Percentiles rank a stretch among this genome's conserved stretches.
These are phyloP conservation scores for Channa argus DNA, from an alignment of 2,113 vertebrate genomes.

Conservation along the genomic window DNA sequence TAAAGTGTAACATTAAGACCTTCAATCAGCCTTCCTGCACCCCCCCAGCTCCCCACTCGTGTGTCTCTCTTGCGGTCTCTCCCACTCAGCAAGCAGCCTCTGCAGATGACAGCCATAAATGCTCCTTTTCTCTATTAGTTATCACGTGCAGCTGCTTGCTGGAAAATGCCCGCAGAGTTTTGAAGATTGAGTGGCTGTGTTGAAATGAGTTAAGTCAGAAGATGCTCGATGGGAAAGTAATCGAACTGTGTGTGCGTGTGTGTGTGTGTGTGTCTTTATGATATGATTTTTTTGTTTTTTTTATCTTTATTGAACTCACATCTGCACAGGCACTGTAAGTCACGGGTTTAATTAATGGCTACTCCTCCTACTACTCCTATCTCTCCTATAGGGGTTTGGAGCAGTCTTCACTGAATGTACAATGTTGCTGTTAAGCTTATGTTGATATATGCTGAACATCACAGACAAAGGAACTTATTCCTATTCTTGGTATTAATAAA, in stretches of 20 bases:
- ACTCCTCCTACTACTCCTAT: background rate
- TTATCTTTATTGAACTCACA: slow-evolving; percentile 47
- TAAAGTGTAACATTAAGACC: slow-evolving; percentile 79
- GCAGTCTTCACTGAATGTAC: slow-evolving; percentile 67
- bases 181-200: slow-evolving; percentile 39
- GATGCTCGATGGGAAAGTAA: slow-evolving; percentile 37
- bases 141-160: slow-evolving; percentile 63
- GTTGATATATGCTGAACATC: slow-evolving; percentile 42
- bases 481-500: slow-evolving; percentile 59
- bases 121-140: slow-evolving; percentile 64
- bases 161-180: slow-evolving; percentile 60
- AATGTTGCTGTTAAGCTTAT: slow-evolving; percentile 47
- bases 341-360: slow-evolving; percentile 42
- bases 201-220: slow-evolving; percentile 43
- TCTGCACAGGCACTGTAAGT: slow-evolving; percentile 49
- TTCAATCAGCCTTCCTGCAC: slow-evolving; percentile 40
- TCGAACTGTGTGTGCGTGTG: slow-evolving; percentile 22
- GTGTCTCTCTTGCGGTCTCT: slow-evolving; percentile 22
- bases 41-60: background rate
- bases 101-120: slow-evolving; percentile 65
- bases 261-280: slow-evolving; percentile 3
- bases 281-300: slow-evolving; percentile 38
- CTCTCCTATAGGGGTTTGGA: slow-evolving; percentile 32
- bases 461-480: slow-evolving; percentile 48
- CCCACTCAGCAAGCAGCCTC: slow-evolving; percentile 56